Percentiles rank a stretch among this genome's conserved stretches.
These are phyloP conservation scores for Lysandra bellargus DNA, from an alignment of 2,888 invertebrate species.

Conservation along the genomic window DNA sequence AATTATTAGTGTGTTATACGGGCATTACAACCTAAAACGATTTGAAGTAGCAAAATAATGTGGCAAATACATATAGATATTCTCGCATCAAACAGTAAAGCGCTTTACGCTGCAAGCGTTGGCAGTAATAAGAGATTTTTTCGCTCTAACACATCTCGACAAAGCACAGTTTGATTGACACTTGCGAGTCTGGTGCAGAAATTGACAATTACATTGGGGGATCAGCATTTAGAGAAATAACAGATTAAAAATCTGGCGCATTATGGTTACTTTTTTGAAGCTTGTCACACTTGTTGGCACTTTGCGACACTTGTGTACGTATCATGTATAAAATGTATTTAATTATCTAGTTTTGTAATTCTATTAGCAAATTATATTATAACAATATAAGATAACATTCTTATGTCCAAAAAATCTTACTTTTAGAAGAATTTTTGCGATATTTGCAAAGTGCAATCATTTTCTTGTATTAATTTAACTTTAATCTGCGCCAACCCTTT, in stretches of 20 bases:
- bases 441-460: no score
- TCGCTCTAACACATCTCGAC: slow-evolving; percentile 64
- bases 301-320: neutral
- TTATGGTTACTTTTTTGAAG: neutral
- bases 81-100: neutral
- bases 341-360: neutral
- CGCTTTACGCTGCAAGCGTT: slow-evolving; percentile 18
- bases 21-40: no score
- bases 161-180: slow-evolving; percentile 64
- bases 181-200: slow-evolving; percentile 60
- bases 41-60: no score
- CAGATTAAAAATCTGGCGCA: slow-evolving; percentile 21
- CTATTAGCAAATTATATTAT: neutral
- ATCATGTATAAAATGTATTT: no score
- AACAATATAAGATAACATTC: no score
- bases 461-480: no score
- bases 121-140: slow-evolving; percentile 59
- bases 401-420: no score
- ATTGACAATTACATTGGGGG: slow-evolving; percentile 43
- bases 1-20: no score
- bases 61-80: no score
- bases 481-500: no score
- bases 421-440: no score
- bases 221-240: slow-evolving; percentile 34
- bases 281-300: neutral